Evolutionary conservation across 1,140 invertebrate genomes (phyloP).

Genomic region (Mya arenaria): DNA sequence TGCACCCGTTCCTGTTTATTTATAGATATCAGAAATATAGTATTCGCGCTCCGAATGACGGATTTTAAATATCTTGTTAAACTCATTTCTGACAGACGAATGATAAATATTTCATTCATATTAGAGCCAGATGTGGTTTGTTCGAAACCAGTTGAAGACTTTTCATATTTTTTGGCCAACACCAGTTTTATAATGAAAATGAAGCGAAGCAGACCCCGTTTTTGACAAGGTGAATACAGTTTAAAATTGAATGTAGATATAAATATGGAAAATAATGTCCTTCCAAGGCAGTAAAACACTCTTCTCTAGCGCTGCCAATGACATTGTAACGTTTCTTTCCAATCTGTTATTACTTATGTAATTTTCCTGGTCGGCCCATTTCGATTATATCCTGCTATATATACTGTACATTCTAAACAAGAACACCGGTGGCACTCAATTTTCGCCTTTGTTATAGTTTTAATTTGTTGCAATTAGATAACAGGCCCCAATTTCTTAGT

Average conservation of each 20-base stretch:
- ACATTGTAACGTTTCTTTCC: too few relatives aligned
- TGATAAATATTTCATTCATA: slow-evolving; percentile 57
- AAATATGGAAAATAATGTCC: not conserved
- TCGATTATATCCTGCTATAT: too few relatives aligned
- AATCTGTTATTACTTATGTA: too few relatives aligned
- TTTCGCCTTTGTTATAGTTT: too few relatives aligned
- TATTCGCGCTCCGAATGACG: slow-evolving; percentile 23
- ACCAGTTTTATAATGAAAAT: slow-evolving; percentile 25
- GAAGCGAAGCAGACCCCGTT: slow-evolving; percentile 19
- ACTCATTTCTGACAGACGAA: slow-evolving; percentile 44
- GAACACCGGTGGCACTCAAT: too few relatives aligned
- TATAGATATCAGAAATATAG: slow-evolving; percentile 55
- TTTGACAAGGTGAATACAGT: slow-evolving; percentile 39
- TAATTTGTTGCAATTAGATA: too few relatives aligned
- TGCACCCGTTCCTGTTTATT: slow-evolving; percentile 46
- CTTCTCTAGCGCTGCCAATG: not conserved
- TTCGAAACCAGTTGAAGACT: slow-evolving; percentile 5
- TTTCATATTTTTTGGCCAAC: slow-evolving; percentile 32
- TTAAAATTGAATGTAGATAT: slow-evolving; percentile 22
- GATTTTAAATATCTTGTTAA: slow-evolving; percentile 51
- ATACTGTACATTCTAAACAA: too few relatives aligned
- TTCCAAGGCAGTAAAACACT: not conserved
- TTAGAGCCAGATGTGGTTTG: slow-evolving; percentile 42
- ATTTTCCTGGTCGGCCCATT: too few relatives aligned
- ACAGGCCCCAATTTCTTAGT: too few relatives aligned